These are phyloP conservation scores for Metopia argyrocephala DNA, from an alignment of 2,888 invertebrate species.

Conservation along the genomic window DNA sequence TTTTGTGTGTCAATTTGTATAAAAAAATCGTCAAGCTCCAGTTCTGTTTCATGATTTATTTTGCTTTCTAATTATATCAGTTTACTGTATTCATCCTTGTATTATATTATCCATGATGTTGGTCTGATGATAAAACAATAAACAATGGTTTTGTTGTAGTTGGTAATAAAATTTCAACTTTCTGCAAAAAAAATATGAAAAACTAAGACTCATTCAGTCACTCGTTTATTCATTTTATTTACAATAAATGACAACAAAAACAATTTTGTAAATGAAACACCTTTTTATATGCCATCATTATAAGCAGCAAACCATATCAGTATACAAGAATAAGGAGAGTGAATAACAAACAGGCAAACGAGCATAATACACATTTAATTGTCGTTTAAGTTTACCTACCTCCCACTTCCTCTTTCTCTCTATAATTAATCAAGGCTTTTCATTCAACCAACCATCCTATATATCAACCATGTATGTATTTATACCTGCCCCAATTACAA, in stretches of 20 bases:
- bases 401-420: background rate
- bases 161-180: background rate
- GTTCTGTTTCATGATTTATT: no score
- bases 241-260: background rate
- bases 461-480: no score
- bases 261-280: no score
- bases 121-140: background rate
- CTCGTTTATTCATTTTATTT: background rate
- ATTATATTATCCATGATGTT: background rate
- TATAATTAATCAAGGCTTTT: constrained; percentile 40
- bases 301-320: background rate
- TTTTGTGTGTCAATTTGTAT: no score
- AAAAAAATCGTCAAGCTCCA: no score
- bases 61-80: background rate
- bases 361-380: background rate
- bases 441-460: background rate
- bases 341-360: background rate
- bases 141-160: background rate
- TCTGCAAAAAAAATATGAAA: background rate
- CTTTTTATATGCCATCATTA: background rate
- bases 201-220: background rate
- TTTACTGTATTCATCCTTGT: background rate
- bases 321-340: background rate
- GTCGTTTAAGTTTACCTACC: background rate
- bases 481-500: background rate